These are phyloP conservation scores for Trissonchulus latispiculum DNA, from an alignment of 2,888 invertebrate genomes.

Conservation along the genomic window DNA sequence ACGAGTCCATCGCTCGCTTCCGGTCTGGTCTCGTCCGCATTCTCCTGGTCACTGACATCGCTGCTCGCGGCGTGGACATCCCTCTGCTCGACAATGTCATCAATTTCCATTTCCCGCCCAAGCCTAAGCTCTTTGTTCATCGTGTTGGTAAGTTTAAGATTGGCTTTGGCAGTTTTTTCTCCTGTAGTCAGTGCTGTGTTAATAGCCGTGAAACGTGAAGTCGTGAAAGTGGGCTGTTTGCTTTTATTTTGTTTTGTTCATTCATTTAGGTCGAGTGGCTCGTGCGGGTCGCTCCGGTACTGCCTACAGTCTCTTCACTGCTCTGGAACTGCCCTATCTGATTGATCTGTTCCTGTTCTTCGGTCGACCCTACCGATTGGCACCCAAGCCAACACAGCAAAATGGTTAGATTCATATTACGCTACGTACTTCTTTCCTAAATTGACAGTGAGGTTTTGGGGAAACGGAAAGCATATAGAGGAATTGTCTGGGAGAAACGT, in stretches of 20 bases:
- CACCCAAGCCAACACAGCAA: no score
- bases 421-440: no score
- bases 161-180: no score
- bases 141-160: slow-evolving; percentile 75
- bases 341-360: slow-evolving; percentile 90
- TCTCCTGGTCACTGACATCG: slow-evolving; percentile 89
- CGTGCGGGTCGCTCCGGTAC: slow-evolving; percentile 82
- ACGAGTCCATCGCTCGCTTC: slow-evolving; percentile 85
- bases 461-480: no score
- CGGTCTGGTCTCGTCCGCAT: slow-evolving; percentile 64
- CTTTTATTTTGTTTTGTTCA: not conserved
- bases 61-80: slow-evolving; percentile 93
- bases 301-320: slow-evolving; percentile 76
- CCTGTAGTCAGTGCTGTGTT: no score
- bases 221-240: no score
- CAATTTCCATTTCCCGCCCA: slow-evolving; percentile 92
- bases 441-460: no score
- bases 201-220: no score
- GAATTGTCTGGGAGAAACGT: no score
- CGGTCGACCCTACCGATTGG: slow-evolving; percentile 59
- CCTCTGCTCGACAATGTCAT: slow-evolving; percentile 90
- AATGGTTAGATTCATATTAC: no score
- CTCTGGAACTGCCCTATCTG: slow-evolving; percentile 82
- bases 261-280: slow-evolving; percentile 63
- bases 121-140: slow-evolving; percentile 92